Base-by-base conservation (phyloP, 2,113 vertebrate genomes). In the Vireo altiloquus region DNA sequence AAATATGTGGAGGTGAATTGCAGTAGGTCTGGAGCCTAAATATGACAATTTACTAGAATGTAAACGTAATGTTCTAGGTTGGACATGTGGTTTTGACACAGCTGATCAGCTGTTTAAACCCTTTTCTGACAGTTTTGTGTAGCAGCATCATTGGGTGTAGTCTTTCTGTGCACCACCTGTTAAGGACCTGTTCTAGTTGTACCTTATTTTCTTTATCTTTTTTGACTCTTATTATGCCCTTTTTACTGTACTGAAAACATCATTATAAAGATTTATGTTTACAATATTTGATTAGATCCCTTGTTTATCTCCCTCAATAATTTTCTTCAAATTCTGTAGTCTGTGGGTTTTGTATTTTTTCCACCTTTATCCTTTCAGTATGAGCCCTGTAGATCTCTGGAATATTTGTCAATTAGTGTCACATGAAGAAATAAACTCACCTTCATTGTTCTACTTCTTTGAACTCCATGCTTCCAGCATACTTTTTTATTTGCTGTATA, bases 271-370 rank as follows among this genome's bases (percentile, higher is more conserved):
- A 66, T 20, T 35, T 47, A 81, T 12, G 2, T 82, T 69, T 50
- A 54, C 5, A 69, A 86, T 64, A 35, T 17, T 19, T 30, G 54
- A 40, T 50, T 69, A 69, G 3, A 5, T 89, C 8, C 30, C 19
- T 64, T 49, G 6, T 39, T n/a, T 46, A 46, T 24, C 12, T 54
- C 19, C 23, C 66, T 50, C 31, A 78, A 74, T 21, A 64, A 50
- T n/a, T 24, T 53, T 28, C 31, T 40, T 31, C 31, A 76, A 87
- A 5, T 1, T 10, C 10, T 83, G 11, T 8, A 70, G 15, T 17
- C 3, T 46, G 30, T 2, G 20, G 2, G 0, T 5, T 46, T 70
- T 76, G 2, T 21, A 42, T 18, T 15, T 10, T 21, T 10, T 2
- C 7, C 3, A 33, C 9, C 9, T 80, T 60, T 40, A 14, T 54